Evolutionary conservation across 2,113 vertebrate genomes (phyloP), one percentile per base, ranked within the genome.

Genomic region (Perognathus longimembris): DNA sequence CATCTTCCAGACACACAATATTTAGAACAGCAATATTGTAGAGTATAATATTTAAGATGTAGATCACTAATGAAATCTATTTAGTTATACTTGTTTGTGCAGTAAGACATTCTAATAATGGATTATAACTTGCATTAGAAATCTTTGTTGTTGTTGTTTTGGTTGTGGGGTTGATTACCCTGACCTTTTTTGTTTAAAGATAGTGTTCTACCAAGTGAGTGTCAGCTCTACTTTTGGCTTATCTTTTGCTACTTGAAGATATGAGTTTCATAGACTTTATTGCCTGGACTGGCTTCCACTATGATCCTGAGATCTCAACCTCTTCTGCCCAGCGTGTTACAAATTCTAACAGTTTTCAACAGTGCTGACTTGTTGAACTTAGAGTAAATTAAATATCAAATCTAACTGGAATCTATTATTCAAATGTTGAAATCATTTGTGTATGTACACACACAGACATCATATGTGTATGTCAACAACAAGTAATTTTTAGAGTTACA

Each of bases 401-500:
- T 76, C 10, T 91, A 30, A 95, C 34, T 89, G 76, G 71, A 91
- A 94, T 36, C 4, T 21, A 80, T 50, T 14, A 32, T 88, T 85
- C 36, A 87, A 79, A 77, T 84, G 0, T 38, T 77, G 4, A 6
- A 78, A 38, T 63, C 78, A 92, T 15, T 63, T 6, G 59, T 57
- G 32, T 34, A 20, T 67, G 5, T 26, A 50, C 14, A 85, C 20
- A 63, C 30, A 74, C 54, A 32, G 3, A 64, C 26, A 73, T 40
- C 28, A 28, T 36, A 38, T 70, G 28, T 54, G n/a, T 36, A 38
- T 59, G 34, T 34, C 14, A 81, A 77, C 1, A 54, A 28, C 9
- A 54, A 42, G 24, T 69, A 81, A 88, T 94, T 88, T 94, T 59
- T 89, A 85, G 22, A 77, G 88, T 45, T 86, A 6, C 18, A 57